phyloP scores from a whole-genome alignment of 35 echinoderm and acorn worm species.

The Amphiura filiformis region DNA sequence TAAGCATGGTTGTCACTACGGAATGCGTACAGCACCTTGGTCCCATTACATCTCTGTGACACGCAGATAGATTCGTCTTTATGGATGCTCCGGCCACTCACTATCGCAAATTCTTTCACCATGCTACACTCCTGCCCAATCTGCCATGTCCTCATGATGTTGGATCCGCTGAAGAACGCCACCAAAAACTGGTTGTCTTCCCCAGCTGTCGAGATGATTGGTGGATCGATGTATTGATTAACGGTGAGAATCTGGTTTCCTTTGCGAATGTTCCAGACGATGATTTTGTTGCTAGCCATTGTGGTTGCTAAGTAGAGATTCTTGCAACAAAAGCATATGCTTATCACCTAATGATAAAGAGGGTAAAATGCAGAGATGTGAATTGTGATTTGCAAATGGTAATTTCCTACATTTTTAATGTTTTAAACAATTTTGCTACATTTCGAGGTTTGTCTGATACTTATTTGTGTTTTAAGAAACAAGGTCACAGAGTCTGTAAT shows the following conservation, averaged over 20 bases:
- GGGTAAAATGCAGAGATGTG: too few relatives aligned
- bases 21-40: conserved; percentile 85
- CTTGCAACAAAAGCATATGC: conserved; percentile 52
- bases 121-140: conserved; percentile 17
- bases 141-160: conserved; percentile 89
- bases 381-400: too few relatives aligned
- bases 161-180: conserved; percentile 85
- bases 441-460: too few relatives aligned
- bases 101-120: conserved; percentile 38
- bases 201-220: conserved; percentile 65
- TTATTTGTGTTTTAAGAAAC: too few relatives aligned
- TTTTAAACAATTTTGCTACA: too few relatives aligned
- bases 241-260: conserved; percentile 29
- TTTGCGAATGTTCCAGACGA: conserved; percentile 38
- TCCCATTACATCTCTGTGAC: conserved; percentile 58
- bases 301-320: conserved; percentile 56
- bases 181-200: conserved; percentile 58
- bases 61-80: conserved; percentile 75
- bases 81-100: conserved; percentile 51
- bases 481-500: too few relatives aligned
- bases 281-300: conserved; percentile 37
- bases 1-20: conserved; percentile 68
- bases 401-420: too few relatives aligned
- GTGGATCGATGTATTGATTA: conserved; percentile 80
- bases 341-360: conserved; percentile 30